Conservation (phyloP, 2,888 invertebrate species). For the Calliphora vomitoria region DNA sequence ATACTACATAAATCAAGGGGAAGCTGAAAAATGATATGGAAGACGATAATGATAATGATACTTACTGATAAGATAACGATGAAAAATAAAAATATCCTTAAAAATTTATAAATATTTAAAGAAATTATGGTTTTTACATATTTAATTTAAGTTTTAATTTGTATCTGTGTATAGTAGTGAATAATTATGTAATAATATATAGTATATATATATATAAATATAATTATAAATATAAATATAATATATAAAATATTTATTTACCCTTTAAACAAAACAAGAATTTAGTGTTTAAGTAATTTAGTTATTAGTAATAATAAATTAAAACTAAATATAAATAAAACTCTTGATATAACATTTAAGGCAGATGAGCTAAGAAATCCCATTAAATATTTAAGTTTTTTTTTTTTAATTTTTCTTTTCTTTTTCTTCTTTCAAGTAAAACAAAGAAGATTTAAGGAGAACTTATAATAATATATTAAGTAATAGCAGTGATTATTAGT, state of each 20-base stretch:
- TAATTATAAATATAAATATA: constrained; percentile 72
- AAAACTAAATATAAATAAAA: constrained; percentile 36
- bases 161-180: constrained; percentile 77
- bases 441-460: constrained; percentile 60
- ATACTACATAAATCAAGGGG: neutral
- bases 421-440: constrained; percentile 42
- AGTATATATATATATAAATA: constrained; percentile 13
- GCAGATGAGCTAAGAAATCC: constrained; percentile 9
- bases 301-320: constrained; percentile 53
- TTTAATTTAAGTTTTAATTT: constrained; percentile 70
- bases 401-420: constrained; percentile 76
- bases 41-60: constrained; percentile 48
- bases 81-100: constrained; percentile 55
- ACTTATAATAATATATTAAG: constrained; percentile 63
- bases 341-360: constrained; percentile 67
- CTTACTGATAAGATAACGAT: constrained; percentile 30
- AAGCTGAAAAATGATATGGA: constrained; percentile 16
- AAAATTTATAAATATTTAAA: constrained; percentile 57
- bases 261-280: constrained; percentile 69
- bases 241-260: constrained; percentile 70
- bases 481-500: constrained; percentile 74
- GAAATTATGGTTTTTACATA: constrained; percentile 58
- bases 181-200: constrained; percentile 72
- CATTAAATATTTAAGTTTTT: constrained; percentile 38
- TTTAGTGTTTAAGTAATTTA: constrained; percentile 66